phyloP scores from a whole-genome alignment of 2,797 vertebrate species.

The Scyliorhinus canicula region DNA sequence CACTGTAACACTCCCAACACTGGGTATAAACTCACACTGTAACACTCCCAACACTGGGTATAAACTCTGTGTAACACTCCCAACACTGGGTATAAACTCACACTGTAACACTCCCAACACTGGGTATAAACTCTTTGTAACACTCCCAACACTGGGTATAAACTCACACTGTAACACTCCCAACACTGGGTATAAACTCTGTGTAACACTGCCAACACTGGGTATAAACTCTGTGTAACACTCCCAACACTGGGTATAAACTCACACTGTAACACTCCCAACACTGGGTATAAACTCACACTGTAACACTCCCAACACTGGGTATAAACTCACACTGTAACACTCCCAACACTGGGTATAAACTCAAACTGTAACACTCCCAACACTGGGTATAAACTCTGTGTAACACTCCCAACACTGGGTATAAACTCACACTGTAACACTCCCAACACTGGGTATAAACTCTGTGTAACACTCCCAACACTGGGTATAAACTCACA shows the following conservation, averaged over 20 bases:
- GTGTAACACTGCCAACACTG: too few species aligned
- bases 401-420: background rate
- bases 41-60: background rate
- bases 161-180: background rate
- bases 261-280: background rate
- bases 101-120: background rate
- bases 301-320: too few species aligned
- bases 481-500: background rate
- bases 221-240: too few species aligned
- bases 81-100: background rate
- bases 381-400: too few species aligned
- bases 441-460: too few species aligned
- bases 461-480: background rate
- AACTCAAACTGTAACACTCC: too few species aligned
- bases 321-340: too few species aligned
- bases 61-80: too few species aligned
- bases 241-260: background rate
- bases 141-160: background rate
- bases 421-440: too few species aligned
- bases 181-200: too few species aligned
- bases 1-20: background rate
- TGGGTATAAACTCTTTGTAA: background rate
- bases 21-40: background rate
- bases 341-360: too few species aligned
- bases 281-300: background rate